phyloP scores from a whole-genome alignment of 2,888 invertebrate species.

The Disparrhopalites patrizii region DNA sequence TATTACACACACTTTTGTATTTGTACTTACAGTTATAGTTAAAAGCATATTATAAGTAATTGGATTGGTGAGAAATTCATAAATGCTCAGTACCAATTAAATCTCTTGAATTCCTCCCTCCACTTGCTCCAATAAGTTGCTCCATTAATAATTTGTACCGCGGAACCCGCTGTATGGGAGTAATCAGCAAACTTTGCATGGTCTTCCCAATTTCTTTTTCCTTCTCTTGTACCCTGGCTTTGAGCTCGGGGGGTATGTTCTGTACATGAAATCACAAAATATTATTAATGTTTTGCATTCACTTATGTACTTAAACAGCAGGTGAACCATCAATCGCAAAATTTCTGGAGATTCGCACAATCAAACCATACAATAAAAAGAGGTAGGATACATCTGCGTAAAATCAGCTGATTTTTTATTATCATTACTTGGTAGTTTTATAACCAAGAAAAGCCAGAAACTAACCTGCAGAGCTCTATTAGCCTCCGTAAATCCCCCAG shows the following conservation, averaged over 20 bases:
- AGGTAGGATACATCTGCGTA: neutral
- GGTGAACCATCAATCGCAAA: no score
- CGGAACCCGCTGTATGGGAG: slow-evolving; percentile 73
- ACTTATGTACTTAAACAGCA: no score
- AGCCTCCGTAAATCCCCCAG: slow-evolving; percentile 66
- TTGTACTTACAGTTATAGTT: no score
- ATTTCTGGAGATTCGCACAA: no score
- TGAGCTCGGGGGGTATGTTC: slow-evolving; percentile 15
- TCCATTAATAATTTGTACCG: slow-evolving; percentile 68
- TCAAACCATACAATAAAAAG: neutral
- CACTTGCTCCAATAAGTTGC: slow-evolving; percentile 55
- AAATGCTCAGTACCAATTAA: slow-evolving; percentile 32
- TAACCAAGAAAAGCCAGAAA: neutral
- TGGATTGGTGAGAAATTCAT: no score
- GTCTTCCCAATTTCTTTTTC: slow-evolving; percentile 62
- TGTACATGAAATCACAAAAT: slow-evolving; percentile 6
- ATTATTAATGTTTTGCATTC: no score
- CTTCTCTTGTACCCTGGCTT: slow-evolving; percentile 33
- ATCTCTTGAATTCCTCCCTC: slow-evolving; percentile 30
- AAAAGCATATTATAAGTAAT: no score
- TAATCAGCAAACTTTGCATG: slow-evolving; percentile 67
- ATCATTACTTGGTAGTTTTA: neutral
- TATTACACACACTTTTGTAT: no score
- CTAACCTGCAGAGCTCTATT: slow-evolving; percentile 61
- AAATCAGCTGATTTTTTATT: neutral